Conservation (phyloP, 2,797 vertebrate species). For the Knipowitschia caucasica region DNA sequence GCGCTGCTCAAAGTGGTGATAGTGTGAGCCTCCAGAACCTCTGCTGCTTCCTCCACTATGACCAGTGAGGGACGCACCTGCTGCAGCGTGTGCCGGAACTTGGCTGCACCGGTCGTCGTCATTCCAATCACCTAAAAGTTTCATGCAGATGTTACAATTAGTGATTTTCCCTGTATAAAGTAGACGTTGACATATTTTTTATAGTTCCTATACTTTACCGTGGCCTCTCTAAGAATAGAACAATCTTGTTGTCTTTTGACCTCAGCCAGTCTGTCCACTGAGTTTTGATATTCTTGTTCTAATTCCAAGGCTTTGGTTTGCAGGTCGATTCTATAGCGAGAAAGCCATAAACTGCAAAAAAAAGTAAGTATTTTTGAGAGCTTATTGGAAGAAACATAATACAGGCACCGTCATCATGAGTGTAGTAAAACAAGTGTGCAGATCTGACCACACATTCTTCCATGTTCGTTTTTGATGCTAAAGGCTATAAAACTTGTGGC, state of each 20-base stretch:
- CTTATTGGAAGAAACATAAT: too few species aligned
- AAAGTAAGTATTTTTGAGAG: conserved; percentile 6
- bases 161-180: not conserved
- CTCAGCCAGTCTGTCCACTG: conserved; percentile 81
- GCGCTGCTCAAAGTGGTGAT: conserved; percentile 86
- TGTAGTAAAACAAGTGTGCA: too few species aligned
- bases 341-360: conserved; percentile 82
- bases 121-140: conserved; percentile 83
- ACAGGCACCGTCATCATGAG: too few species aligned
- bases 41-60: conserved; percentile 92
- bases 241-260: conserved; percentile 80
- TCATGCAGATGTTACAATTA: conserved; percentile 4
- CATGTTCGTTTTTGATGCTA: too few species aligned
- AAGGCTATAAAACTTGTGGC: too few species aligned
- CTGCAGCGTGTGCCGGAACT: conserved; percentile 84
- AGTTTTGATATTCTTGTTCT: conserved; percentile 78
- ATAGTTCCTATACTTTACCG: conserved; percentile 36
- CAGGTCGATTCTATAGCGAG: conserved; percentile 77
- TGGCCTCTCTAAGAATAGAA: conserved; percentile 75
- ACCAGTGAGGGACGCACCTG: conserved; percentile 80
- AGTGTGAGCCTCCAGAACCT: conserved; percentile 92
- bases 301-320: conserved; percentile 54
- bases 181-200: not conserved
- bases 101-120: conserved; percentile 96
- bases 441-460: too few species aligned